These are phyloP conservation scores for Mionectes olivaceus DNA, from an alignment of 2,797 vertebrate genomes.

Conservation along the genomic window DNA sequence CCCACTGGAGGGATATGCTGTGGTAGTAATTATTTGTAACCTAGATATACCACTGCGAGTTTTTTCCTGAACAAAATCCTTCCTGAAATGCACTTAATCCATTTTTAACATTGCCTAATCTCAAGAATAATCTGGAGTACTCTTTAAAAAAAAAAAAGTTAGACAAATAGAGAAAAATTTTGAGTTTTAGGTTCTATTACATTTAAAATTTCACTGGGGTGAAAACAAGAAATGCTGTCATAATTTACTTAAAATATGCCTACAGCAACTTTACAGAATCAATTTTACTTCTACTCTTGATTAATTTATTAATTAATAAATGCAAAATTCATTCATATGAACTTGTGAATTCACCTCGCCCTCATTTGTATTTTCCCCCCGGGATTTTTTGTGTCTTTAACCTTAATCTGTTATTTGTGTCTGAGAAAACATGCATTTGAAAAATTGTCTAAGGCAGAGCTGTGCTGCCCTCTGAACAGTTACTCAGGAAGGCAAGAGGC, in stretches of 20 bases:
- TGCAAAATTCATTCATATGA: not conserved
- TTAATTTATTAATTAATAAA: not conserved
- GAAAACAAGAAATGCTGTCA: not conserved
- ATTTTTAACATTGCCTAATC: not conserved
- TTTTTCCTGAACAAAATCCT: not conserved
- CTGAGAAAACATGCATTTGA: fast-evolving
- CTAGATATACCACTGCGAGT: not conserved
- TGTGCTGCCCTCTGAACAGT: not conserved
- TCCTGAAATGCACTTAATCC: not conserved
- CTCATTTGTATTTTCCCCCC: not conserved
- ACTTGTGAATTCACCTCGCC: not conserved
- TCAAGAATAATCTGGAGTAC: not conserved
- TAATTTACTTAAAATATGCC: not conserved
- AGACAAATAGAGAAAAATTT: not conserved
- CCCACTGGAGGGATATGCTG: not conserved
- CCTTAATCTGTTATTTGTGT: not conserved
- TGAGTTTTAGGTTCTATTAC: not conserved
- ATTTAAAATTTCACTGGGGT: not conserved
- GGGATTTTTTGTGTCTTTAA: not conserved
- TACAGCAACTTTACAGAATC: not conserved
- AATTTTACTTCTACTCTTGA: not conserved
- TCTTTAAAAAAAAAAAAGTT: not conserved
- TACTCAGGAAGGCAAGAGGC: not conserved
- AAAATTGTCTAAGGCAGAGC: not conserved
- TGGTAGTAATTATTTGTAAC: not conserved